A percentile compares a stretch with the other conserved stretches of the same genome.
Conservation (phyloP, 2,113 vertebrate genomes). For the Centropus unirufus region DNA sequence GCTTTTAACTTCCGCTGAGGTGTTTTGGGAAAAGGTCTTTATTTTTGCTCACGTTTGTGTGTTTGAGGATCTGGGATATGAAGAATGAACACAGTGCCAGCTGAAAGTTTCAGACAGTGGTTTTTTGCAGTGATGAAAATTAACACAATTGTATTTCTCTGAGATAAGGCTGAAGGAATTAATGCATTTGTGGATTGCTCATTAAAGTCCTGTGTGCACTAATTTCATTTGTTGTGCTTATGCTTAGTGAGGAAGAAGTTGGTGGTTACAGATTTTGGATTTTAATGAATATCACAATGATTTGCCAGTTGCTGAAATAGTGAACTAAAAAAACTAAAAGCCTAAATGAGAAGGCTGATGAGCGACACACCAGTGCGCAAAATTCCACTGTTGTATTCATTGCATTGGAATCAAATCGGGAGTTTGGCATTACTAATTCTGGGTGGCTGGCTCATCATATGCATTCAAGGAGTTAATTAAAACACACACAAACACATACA, state of each 20-base stretch:
- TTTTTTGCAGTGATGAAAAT: background rate
- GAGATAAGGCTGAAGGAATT: conserved; percentile 1
- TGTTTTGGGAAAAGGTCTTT: background rate
- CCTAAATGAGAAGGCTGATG: conserved; percentile 16
- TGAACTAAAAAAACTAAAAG: conserved; percentile 20
- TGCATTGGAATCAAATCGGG: conserved; percentile 60
- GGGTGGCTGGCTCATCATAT: conserved; percentile 58
- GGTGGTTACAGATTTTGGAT: conserved; percentile 41
- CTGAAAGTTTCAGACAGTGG: background rate
- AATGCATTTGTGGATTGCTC: background rate
- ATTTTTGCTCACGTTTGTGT: background rate
- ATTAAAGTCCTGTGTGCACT: background rate
- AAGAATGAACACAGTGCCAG: background rate
- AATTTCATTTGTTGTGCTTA: conserved; percentile 32
- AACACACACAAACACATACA: conserved; percentile 63
- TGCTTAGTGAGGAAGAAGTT: conserved; percentile 19
- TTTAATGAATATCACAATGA: conserved; percentile 61
- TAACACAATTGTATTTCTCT: background rate
- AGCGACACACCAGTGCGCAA: conserved; percentile 34
- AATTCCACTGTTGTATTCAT: conserved; percentile 46
- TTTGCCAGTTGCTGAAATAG: conserved; percentile 37
- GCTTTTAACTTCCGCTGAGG: background rate
- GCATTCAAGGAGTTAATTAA: conserved; percentile 74
- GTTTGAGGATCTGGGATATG: background rate
- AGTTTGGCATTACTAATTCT: conserved; percentile 71